Conservation (phyloP, 2,797 vertebrate genomes). For the Uromys caudimaculatus region DNA sequence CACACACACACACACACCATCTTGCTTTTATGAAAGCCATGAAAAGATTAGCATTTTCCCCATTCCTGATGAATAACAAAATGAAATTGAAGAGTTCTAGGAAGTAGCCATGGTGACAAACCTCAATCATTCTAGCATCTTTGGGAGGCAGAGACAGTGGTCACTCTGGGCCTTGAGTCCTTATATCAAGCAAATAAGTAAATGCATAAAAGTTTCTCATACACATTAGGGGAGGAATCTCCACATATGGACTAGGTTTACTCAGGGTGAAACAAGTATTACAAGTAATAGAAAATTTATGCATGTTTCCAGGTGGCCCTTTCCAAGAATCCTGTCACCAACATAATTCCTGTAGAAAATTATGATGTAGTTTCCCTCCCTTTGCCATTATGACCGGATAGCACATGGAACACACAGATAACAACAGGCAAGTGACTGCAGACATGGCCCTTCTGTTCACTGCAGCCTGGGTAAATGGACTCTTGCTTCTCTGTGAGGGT, state of each 20-base stretch:
- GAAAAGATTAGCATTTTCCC: background rate
- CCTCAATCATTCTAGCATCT: background rate
- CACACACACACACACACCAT: background rate
- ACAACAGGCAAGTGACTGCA: background rate
- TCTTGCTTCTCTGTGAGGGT: background rate
- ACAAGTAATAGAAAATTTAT: background rate
- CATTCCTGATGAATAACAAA: constrained; percentile 21
- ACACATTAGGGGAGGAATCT: background rate
- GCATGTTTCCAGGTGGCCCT: background rate
- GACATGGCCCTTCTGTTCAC: background rate
- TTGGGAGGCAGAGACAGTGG: background rate
- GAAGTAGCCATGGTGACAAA: background rate
- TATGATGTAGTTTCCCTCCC: background rate
- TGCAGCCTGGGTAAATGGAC: background rate
- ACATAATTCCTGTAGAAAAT: background rate
- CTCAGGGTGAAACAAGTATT: background rate
- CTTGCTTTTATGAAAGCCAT: background rate
- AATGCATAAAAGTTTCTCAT: background rate
- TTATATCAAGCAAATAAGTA: background rate
- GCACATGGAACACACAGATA: background rate
- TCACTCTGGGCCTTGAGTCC: background rate
- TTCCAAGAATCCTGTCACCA: background rate
- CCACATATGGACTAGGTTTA: background rate
- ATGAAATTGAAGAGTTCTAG: background rate
- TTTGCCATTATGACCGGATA: background rate